These are phyloP conservation scores for Pterocles orientalis DNA, from an alignment of 2,113 vertebrate species.

Conservation along the genomic window DNA sequence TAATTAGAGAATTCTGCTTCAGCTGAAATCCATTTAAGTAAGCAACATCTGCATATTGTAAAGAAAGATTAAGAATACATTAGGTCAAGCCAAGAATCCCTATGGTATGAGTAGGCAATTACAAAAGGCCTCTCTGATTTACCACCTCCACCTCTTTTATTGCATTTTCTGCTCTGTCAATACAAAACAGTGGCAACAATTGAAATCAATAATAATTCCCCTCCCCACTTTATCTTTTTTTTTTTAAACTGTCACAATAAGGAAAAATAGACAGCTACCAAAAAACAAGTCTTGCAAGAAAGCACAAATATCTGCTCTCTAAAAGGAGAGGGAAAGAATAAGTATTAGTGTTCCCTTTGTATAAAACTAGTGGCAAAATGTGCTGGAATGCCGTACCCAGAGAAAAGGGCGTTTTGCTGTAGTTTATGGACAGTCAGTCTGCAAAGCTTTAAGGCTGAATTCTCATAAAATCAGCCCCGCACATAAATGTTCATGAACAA, in stretches of 20 bases:
- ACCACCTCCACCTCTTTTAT: background rate
- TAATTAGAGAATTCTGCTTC: constrained; percentile 64
- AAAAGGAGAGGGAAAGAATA: background rate
- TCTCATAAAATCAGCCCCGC: background rate
- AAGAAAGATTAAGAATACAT: constrained; percentile 9
- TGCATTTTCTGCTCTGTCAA: background rate
- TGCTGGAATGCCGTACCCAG: background rate
- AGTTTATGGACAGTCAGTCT: background rate
- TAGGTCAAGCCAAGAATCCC: background rate
- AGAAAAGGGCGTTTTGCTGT: background rate
- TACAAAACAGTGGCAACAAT: constrained; percentile 13
- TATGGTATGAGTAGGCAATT: background rate
- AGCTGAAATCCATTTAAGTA: constrained; percentile 57
- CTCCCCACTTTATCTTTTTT: background rate
- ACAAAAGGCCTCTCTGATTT: background rate
- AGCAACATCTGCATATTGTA: background rate
- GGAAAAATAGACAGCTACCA: background rate
- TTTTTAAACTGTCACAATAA: background rate
- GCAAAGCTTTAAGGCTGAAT: background rate
- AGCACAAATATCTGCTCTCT: background rate
- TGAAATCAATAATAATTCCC: background rate
- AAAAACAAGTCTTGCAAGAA: background rate
- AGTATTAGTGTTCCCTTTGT: background rate
- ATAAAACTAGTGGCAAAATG: background rate
- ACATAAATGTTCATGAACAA: background rate